phyloP scores from a whole-genome alignment of 2,113 vertebrate genomes.

The Cyanistes caeruleus region DNA sequence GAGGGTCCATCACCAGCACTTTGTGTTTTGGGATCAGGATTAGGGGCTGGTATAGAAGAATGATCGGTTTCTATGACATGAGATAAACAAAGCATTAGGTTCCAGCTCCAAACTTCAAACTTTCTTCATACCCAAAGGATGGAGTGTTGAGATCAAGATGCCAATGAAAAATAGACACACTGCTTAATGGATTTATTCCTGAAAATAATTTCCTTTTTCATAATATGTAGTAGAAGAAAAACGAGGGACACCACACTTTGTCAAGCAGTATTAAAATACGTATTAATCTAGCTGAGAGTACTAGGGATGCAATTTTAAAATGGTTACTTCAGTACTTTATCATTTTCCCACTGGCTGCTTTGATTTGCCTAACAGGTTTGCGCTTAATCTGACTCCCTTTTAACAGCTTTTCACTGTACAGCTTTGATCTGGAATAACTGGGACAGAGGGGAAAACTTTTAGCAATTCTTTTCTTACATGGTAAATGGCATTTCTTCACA shows the following conservation, averaged over 20 bases:
- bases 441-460: neutral
- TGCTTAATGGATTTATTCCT: neutral
- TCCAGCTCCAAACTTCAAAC: neutral
- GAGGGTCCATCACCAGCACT: neutral
- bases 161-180: neutral
- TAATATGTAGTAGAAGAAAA: neutral
- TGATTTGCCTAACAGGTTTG: slow-evolving; percentile 24
- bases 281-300: neutral
- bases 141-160: neutral
- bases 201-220: neutral
- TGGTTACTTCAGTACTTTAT: slow-evolving; percentile 2
- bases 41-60: neutral
- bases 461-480: neutral
- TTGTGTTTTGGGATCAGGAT: neutral
- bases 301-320: neutral
- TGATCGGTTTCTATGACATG: neutral
- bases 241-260: neutral
- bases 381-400: slow-evolving; percentile 1
- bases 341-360: neutral
- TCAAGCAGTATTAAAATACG: neutral
- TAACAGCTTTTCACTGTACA: neutral
- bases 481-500: slow-evolving; percentile 6
- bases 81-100: neutral
- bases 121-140: neutral
- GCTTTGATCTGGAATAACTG: slow-evolving; percentile 31